phyloP scores from a whole-genome alignment of 2,797 vertebrate genomes.

The Nothura maculosa region DNA sequence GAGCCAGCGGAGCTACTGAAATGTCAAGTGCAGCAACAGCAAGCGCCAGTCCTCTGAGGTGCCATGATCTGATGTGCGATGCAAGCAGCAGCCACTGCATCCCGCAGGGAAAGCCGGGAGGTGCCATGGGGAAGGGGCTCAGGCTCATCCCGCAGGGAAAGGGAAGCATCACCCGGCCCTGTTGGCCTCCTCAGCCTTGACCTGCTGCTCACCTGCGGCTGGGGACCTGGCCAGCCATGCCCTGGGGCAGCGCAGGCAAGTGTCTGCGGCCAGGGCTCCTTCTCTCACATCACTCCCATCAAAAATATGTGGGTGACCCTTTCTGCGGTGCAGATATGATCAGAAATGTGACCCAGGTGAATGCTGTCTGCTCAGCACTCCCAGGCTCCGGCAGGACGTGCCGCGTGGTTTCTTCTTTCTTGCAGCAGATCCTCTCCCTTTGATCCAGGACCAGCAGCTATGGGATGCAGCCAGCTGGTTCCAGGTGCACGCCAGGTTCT shows the following conservation, averaged over 20 bases:
- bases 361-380: conserved; percentile 45
- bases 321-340: conserved; percentile 50
- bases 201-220: background rate
- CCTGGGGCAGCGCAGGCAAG: background rate
- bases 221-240: fast-evolving
- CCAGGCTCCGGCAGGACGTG: conserved; percentile 6
- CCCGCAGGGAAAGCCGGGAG: background rate
- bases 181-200: background rate
- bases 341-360: conserved; percentile 59
- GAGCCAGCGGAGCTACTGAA: conserved; percentile 18
- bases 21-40: background rate
- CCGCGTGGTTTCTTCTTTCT: conserved; percentile 34
- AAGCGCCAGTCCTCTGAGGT: background rate
- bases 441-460: conserved; percentile 56
- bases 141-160: too few species aligned
- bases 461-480: background rate
- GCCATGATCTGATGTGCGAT: background rate
- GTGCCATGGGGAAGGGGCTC: too few species aligned
- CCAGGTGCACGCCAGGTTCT: conserved; percentile 12
- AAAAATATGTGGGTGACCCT: background rate
- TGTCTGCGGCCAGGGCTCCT: background rate
- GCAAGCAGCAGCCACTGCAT: background rate
- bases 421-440: conserved; percentile 38
- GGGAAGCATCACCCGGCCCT: background rate
- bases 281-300: background rate